These are phyloP conservation scores for Idaea aversata DNA, from an alignment of 2,888 invertebrate genomes.

Conservation along the genomic window DNA sequence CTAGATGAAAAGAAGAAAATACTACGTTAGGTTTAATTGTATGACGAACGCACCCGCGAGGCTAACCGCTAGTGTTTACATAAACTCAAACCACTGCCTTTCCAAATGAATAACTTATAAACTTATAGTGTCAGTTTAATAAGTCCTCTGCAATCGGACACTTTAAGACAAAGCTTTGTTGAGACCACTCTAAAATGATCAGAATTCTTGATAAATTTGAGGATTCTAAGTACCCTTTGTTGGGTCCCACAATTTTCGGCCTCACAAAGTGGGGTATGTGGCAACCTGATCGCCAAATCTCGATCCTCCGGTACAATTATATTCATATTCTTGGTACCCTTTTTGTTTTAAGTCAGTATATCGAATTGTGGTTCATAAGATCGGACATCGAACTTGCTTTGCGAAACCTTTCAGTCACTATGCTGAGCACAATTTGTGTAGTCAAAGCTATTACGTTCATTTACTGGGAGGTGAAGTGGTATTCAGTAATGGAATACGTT, in stretches of 20 bases:
- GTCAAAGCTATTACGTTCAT: conserved; percentile 58
- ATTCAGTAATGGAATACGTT: conserved; percentile 46
- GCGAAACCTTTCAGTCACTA: conserved; percentile 57
- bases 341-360: conserved; percentile 58
- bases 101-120: background rate
- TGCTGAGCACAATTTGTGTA: conserved; percentile 61
- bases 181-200: conserved; percentile 23
- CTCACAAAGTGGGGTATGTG: conserved; percentile 54
- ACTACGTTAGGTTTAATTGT: background rate
- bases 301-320: conserved; percentile 34
- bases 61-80: background rate
- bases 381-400: conserved; percentile 50
- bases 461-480: conserved; percentile 56
- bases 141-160: conserved; percentile 37
- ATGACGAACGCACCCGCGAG: background rate
- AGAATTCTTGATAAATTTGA: conserved; percentile 46
- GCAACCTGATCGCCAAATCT: conserved; percentile 38
- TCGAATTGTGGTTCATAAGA: conserved; percentile 59
- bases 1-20: no score
- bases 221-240: conserved; percentile 41
- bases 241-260: conserved; percentile 52
- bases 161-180: conserved; percentile 6
- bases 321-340: conserved; percentile 46
- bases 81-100: background rate
- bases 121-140: background rate